Evolutionary conservation across 2,113 vertebrate species (phyloP), one percentile per base, ranked within the genome.

Genomic region (Hydropotes inermis): DNA sequence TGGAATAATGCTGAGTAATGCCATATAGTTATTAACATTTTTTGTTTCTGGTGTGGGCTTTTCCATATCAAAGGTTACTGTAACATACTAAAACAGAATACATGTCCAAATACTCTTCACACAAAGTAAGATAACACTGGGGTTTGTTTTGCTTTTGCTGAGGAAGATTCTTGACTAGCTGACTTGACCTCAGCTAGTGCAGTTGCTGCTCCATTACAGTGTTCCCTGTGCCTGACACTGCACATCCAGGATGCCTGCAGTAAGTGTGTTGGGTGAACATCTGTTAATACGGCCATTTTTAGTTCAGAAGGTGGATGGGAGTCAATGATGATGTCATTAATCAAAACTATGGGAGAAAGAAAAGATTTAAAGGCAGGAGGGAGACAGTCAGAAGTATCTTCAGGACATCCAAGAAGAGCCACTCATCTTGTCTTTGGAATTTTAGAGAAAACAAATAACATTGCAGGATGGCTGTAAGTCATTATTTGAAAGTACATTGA

Each of bases 401-500:
- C 6, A 81, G 36, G 36, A 43, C 28, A 57, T 4, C 27, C 23
- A 70, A 45, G 25, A 28, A 95, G 76, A 96, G 50, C 83, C 39
- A 16, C 2, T 47, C 61, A 83, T 81, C 83, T 79, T 10, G 54
- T 47, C 88, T 91, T 82, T 67, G 54, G 33, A 64, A 85, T 86
- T 55, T 85, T 50, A 60, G 43, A 61, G 83, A 94, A 95, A 83
- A 45, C 23, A 96, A 36, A 45, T 89, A 43, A 16, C 87, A 45
- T 92, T 92, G 33, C 67, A 47, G 9, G 28, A 43, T 15, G 87
- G 43, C n/a, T 58, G 0, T 47, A 55, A 83, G 25, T 55, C 70
- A 79, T 95, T 23, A 78, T 78, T 91, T 95, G 64, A 85, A 88
- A 92, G 17, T n/a, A 89, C 64, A 7, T 82, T 78, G 55, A 93